A percentile compares a stretch with the other conserved stretches of the same genome.
These are phyloP conservation scores for Macaria notata DNA, from an alignment of 2,888 invertebrate genomes.

Conservation along the genomic window DNA sequence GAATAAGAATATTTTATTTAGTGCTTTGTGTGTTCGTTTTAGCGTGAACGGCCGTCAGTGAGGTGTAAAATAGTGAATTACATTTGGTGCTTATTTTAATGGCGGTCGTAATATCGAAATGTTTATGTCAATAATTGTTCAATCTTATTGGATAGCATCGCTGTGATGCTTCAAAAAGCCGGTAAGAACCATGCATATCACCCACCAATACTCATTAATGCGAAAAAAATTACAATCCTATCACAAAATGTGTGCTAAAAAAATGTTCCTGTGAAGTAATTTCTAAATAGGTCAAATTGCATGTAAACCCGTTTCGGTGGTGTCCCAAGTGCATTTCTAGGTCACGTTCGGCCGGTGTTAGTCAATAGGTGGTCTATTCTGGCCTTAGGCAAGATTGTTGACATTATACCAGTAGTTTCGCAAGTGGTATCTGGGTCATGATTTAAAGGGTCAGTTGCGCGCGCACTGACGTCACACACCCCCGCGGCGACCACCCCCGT, in stretches of 20 bases:
- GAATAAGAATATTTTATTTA: conserved; percentile 42
- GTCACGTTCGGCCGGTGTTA: conserved; percentile 48
- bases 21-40: conserved; percentile 36
- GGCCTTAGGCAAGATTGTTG: conserved; percentile 61
- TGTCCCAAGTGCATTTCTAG: conserved; percentile 41
- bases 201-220: background rate
- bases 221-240: conserved; percentile 3
- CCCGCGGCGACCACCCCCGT: conserved; percentile 36
- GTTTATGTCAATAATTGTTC: conserved; percentile 59
- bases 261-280: conserved; percentile 16
- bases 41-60: conserved; percentile 37
- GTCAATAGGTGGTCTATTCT: conserved; percentile 53
- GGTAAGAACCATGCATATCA: conserved; percentile 48
- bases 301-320: conserved; percentile 21
- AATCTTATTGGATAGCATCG: conserved; percentile 43
- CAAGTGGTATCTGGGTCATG: conserved; percentile 69
- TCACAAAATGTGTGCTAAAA: conserved; percentile 6
- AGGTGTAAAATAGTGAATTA: conserved; percentile 52
- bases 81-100: conserved; percentile 59
- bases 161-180: conserved; percentile 57
- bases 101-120: conserved; percentile 62
- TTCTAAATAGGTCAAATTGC: conserved; percentile 30
- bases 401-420: conserved; percentile 66
- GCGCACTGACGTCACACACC: conserved; percentile 68
- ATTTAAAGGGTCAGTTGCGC: conserved; percentile 60